Evolutionary conservation across 2,888 invertebrate species (phyloP).

Genomic region (Cerastoderma edule): DNA sequence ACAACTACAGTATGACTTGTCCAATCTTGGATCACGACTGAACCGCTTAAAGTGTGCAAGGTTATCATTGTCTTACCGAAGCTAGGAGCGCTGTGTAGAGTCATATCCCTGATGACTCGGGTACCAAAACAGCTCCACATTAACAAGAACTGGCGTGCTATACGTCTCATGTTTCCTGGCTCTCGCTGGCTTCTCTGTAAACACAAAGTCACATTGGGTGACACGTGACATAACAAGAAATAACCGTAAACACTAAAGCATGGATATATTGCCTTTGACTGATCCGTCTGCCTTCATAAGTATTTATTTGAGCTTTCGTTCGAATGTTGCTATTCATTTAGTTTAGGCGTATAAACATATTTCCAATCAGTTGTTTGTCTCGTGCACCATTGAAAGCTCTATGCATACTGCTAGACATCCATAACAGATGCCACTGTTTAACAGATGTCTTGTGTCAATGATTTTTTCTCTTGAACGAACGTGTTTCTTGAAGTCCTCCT

Average conservation of each 20-base stretch:
- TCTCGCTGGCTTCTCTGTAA: slow-evolving; percentile 59
- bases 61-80: slow-evolving; percentile 84
- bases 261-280: not conserved
- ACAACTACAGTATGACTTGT: no score
- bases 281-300: not conserved
- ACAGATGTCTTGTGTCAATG: no score
- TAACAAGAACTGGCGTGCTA: slow-evolving; percentile 84
- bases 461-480: no score
- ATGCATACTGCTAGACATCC: no score
- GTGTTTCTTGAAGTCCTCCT: no score
- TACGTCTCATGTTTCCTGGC: slow-evolving; percentile 75
- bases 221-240: not conserved
- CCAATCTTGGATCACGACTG: no score
- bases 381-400: no score
- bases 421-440: no score
- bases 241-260: not conserved
- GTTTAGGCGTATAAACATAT: no score
- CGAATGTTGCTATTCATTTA: no score
- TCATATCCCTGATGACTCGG: slow-evolving; percentile 84
- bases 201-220: not conserved
- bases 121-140: slow-evolving; percentile 85
- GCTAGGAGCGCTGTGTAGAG: slow-evolving; percentile 84
- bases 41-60: no score
- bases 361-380: no score
- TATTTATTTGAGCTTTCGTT: not conserved